These are phyloP conservation scores for Sceloporus tristichus DNA, from an alignment of 2,113 vertebrate species.

Conservation along the genomic window DNA sequence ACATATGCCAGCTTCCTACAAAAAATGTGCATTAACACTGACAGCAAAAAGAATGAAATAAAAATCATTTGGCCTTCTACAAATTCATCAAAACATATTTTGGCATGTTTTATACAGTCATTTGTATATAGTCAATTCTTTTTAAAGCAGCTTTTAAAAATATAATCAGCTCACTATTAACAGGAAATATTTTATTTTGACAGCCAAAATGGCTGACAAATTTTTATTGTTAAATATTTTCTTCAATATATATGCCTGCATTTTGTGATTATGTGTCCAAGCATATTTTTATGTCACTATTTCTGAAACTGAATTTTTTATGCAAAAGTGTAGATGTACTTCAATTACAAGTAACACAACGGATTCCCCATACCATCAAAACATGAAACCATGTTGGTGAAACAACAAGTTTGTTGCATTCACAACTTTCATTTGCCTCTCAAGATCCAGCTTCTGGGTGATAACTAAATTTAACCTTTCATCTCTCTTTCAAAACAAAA, in stretches of 20 bases:
- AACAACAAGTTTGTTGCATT: conserved; percentile 21
- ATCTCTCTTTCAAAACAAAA: not conserved
- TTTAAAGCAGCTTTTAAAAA: conserved; percentile 46
- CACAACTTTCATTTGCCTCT: not conserved
- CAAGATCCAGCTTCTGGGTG: not conserved
- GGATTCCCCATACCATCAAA: conserved; percentile 66
- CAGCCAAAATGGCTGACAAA: conserved; percentile 16
- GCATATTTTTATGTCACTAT: conserved; percentile 4
- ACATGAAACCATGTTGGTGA: conserved; percentile 66
- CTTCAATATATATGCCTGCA: not conserved
- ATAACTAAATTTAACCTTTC: not conserved
- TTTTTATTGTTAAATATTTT: conserved; percentile 35
- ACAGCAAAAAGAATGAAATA: conserved; percentile 25
- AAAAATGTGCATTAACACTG: conserved; percentile 54
- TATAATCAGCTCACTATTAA: not conserved
- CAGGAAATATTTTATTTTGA: conserved; percentile 39
- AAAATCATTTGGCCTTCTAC: conserved; percentile 44
- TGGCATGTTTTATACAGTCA: conserved; percentile 40
- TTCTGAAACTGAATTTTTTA: conserved; percentile 63
- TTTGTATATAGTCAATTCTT: conserved; percentile 45
- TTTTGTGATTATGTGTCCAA: conserved; percentile 34
- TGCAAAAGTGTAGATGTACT: conserved; percentile 63
- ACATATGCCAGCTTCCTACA: conserved; percentile 61
- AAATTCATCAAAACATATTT: conserved; percentile 53
- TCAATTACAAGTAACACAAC: conserved; percentile 69